Evolutionary conservation across 2,888 invertebrate genomes (phyloP), one percentile per base, ranked within the genome.

Genomic region (Thymelicus sylvestris): DNA sequence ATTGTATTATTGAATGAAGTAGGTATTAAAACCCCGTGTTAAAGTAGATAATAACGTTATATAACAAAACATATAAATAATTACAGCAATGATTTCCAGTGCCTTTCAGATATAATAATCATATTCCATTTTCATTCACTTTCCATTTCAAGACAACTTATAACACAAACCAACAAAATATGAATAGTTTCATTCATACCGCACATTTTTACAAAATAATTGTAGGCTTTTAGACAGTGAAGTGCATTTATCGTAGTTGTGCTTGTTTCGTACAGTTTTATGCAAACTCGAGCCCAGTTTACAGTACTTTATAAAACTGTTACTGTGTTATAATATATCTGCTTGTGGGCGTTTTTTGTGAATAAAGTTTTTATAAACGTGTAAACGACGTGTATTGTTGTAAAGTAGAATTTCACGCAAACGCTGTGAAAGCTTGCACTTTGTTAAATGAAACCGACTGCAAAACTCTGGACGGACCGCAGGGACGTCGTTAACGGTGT

Each of bases 371-470:
- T 80, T 79, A 79, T 79, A 78, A 80, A 76, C 76, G 76, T 79
- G 81, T 79, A 81, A 81, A 83, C 80, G 80, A 81, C 83, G 84
- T 85, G 84, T 83, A 84, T 82, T 84, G 81, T 84, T 83, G 81
- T 84, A 84, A 84, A 85, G 83, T 82, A 81, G 79, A 77, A 74
- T 73, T 87, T 85, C 81, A 82, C 82, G 85, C 84, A 83, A 84
- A 85, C 85, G 86, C 79, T 80, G 83, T 79, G 81, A 87, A 89
- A 87, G 87, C 87, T 90, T 89, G 88, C 89, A 88, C 89, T 90
- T 87, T 88, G 86, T 85, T 82, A 85, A 90, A 90, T 89, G 90
- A 90, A 86, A 84, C 79, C 81, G 78, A 83, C 83, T 85, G 83
- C 84, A 80, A 86, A 90, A 89, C 88, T 81, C 80, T 79, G 84